These are phyloP conservation scores for Fabriciana adippe DNA, from an alignment of 2,888 invertebrate species.

Conservation along the genomic window DNA sequence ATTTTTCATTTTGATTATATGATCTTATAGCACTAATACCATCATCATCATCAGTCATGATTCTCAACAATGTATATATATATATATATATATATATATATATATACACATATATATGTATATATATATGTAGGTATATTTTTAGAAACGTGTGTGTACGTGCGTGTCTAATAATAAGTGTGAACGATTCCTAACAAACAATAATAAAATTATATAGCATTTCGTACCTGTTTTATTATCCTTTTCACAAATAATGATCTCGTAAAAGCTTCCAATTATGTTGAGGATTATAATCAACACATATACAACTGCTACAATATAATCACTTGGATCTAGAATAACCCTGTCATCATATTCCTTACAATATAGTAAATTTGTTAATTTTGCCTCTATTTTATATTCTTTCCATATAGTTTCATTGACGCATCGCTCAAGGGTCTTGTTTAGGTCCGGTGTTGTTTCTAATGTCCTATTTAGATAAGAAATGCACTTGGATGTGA, in stretches of 20 bases:
- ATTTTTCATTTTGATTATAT: no score
- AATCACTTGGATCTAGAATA: conserved; percentile 55
- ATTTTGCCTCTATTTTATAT: conserved; percentile 57
- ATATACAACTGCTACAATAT: conserved; percentile 57
- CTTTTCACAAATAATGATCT: conserved; percentile 43
- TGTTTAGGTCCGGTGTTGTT: conserved; percentile 47
- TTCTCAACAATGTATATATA: no score
- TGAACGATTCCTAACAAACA: not conserved
- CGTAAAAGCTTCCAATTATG: conserved; percentile 61
- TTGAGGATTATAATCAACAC: conserved; percentile 58
- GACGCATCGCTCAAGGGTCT: conserved; percentile 62
- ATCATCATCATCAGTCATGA: no score
- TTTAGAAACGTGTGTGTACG: no score
- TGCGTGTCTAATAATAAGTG: no score
- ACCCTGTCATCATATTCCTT: conserved; percentile 50
- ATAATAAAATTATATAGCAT: conserved; percentile 14
- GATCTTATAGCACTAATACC: no score
- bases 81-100: no score
- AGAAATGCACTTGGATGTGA: conserved; percentile 56
- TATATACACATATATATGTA: no score
- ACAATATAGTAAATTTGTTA: conserved; percentile 60
- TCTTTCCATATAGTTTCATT: conserved; percentile 59
- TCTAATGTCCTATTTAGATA: conserved; percentile 40
- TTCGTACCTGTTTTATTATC: conserved; percentile 52
- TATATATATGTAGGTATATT: no score